phyloP scores from a whole-genome alignment of 2,888 invertebrate species.

The Drosophila nr. medialis region DNA sequence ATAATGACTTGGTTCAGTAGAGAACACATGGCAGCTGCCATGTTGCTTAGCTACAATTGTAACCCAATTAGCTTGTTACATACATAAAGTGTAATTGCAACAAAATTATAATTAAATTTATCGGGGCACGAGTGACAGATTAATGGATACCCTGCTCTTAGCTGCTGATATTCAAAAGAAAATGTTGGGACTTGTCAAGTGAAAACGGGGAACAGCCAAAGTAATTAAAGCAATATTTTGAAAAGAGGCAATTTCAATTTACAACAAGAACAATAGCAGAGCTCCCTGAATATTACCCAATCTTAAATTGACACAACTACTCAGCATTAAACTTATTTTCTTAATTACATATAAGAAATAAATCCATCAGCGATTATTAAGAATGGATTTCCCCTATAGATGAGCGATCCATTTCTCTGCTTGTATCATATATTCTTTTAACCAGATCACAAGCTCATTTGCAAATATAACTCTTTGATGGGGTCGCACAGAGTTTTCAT shows the following conservation, averaged over 20 bases:
- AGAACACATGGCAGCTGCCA: conserved; percentile 41
- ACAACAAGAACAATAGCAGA: not conserved
- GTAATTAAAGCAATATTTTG: not conserved
- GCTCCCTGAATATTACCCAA: not conserved
- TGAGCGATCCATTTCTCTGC: not conserved
- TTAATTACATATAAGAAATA: not conserved
- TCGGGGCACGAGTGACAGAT: not conserved
- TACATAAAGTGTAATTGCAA: conserved; percentile 6
- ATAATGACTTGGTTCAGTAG: conserved; percentile 30
- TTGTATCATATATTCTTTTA: not conserved
- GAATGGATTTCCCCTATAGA: not conserved
- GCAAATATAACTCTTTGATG: conserved; percentile 13
- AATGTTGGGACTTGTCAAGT: not conserved
- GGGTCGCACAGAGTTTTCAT: conserved; percentile 5
- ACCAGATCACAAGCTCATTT: not conserved
- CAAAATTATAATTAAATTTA: not conserved
- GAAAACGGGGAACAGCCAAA: not conserved
- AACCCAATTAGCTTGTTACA: conserved; percentile 44
- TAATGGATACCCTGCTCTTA: not conserved
- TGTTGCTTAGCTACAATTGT: conserved; percentile 19
- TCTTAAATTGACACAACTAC: not conserved
- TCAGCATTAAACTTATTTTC: not conserved
- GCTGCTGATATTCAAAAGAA: not conserved
- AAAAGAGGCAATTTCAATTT: not conserved
- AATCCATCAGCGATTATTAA: not conserved